Percentiles rank a stretch among this genome's conserved stretches.
Conservation (phyloP, 2,888 invertebrate species). For the Masnerella sp. region DNA sequence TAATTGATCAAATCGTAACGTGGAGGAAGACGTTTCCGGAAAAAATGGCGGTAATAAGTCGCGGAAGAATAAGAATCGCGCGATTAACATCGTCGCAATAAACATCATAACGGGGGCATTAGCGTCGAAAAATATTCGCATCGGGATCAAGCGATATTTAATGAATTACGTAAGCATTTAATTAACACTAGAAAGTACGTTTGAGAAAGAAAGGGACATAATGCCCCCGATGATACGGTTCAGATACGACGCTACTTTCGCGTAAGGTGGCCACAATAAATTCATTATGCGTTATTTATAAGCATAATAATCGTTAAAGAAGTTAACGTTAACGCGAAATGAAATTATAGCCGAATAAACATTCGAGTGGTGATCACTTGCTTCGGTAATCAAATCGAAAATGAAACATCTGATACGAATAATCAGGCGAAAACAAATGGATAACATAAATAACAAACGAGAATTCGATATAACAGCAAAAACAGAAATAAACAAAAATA, state of each 20-base stretch:
- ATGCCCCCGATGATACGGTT: slow-evolving; percentile 15
- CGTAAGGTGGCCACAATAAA: slow-evolving; percentile 26
- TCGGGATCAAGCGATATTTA: slow-evolving; percentile 40
- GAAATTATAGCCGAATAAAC: too few relatives aligned
- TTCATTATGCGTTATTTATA: slow-evolving; percentile 22
- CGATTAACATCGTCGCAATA: slow-evolving; percentile 22
- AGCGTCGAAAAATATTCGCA: slow-evolving; percentile 28
- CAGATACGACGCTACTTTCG: slow-evolving; percentile 22
- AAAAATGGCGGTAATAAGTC: not conserved
- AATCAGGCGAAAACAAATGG: not conserved
- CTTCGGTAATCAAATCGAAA: not conserved
- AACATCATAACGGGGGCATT: slow-evolving; percentile 34
- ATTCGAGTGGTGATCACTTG: too few relatives aligned
- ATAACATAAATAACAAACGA: not conserved
- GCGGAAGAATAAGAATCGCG: not conserved
- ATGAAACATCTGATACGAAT: not conserved
- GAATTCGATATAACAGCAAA: too few relatives aligned
- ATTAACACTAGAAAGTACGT: slow-evolving; percentile 53
- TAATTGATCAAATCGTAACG: slow-evolving; percentile 31
- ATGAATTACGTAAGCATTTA: slow-evolving; percentile 49
- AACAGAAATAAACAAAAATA: too few relatives aligned
- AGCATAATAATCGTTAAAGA: slow-evolving; percentile 16
- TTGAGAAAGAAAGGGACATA: slow-evolving; percentile 28
- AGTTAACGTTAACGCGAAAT: too few relatives aligned
- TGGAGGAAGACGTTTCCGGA: slow-evolving; percentile 21